Conservation (phyloP, 2,888 invertebrate species). For the Epistrophe grossulariae region DNA sequence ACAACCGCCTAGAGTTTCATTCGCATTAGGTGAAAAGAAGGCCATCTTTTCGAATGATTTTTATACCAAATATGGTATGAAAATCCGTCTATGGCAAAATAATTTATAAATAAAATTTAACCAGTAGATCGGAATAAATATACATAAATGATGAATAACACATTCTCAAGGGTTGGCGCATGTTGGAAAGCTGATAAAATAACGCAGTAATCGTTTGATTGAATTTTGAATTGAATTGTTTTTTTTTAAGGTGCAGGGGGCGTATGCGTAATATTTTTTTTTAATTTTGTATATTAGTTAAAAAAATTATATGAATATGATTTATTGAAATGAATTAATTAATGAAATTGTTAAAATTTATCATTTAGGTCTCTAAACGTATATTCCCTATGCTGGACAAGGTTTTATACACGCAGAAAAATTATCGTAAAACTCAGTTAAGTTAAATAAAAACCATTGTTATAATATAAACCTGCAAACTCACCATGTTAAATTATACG, state of each 20-base stretch:
- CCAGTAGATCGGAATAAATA: slow-evolving; percentile 26
- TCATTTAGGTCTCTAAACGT: too few relatives aligned
- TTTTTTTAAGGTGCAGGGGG: neutral
- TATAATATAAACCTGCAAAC: too few relatives aligned
- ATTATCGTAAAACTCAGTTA: too few relatives aligned
- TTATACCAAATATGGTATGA: slow-evolving; percentile 70
- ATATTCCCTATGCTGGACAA: too few relatives aligned
- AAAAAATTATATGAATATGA: neutral
- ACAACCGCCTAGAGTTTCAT: slow-evolving; percentile 59
- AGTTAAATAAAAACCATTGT: too few relatives aligned
- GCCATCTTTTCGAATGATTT: slow-evolving; percentile 34
- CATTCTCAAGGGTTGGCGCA: slow-evolving; percentile 36
- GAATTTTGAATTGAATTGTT: neutral
- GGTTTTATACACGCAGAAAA: too few relatives aligned
- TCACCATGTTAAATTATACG: too few relatives aligned
- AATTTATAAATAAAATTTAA: slow-evolving; percentile 66
- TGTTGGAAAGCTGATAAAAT: neutral
- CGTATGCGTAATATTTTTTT: slow-evolving; percentile 31
- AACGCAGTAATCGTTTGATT: neutral
- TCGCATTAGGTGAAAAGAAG: slow-evolving; percentile 22
- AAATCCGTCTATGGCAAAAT: slow-evolving; percentile 58
- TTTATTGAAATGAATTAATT: neutral
- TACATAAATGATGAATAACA: slow-evolving; percentile 31
- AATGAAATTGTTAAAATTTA: too few relatives aligned
- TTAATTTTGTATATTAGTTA: neutral